These are phyloP conservation scores for Nothoprocta perdicaria DNA, from an alignment of 2,113 vertebrate species.

Conservation along the genomic window DNA sequence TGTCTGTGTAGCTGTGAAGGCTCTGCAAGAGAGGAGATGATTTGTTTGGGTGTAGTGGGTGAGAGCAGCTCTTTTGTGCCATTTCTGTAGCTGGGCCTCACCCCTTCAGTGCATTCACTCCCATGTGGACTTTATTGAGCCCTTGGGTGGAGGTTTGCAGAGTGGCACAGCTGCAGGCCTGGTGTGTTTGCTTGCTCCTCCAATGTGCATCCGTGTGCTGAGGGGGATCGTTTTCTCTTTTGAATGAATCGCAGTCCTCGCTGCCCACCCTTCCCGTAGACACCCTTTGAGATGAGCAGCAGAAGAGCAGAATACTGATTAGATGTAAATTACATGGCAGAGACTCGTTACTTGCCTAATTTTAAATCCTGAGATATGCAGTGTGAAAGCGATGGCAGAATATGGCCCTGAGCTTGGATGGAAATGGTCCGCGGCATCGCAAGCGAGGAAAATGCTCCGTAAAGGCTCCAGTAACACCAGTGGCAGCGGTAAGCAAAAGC, in stretches of 20 bases:
- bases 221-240: constrained; percentile 36
- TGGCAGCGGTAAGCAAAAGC: background rate
- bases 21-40: constrained; percentile 20
- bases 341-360: constrained; percentile 67
- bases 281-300: constrained; percentile 56
- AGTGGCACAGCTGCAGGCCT: background rate
- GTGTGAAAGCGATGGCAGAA: constrained; percentile 62
- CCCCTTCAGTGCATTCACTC: background rate
- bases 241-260: constrained; percentile 45
- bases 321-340: constrained; percentile 67
- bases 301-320: constrained; percentile 65
- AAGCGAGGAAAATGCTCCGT: constrained; percentile 54
- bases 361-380: constrained; percentile 69
- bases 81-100: background rate
- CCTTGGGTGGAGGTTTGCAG: background rate
- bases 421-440: constrained; percentile 50
- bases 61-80: constrained; percentile 13
- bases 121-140: background rate
- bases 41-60: constrained; percentile 55
- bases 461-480: constrained; percentile 40
- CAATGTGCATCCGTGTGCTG: accelerated
- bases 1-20: constrained; percentile 49
- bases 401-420: constrained; percentile 61
- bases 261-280: constrained; percentile 59
- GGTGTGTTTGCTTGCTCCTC: background rate